Evolutionary conservation across 2,888 invertebrate genomes (phyloP).

Genomic region (Drosophila meridionalis): DNA sequence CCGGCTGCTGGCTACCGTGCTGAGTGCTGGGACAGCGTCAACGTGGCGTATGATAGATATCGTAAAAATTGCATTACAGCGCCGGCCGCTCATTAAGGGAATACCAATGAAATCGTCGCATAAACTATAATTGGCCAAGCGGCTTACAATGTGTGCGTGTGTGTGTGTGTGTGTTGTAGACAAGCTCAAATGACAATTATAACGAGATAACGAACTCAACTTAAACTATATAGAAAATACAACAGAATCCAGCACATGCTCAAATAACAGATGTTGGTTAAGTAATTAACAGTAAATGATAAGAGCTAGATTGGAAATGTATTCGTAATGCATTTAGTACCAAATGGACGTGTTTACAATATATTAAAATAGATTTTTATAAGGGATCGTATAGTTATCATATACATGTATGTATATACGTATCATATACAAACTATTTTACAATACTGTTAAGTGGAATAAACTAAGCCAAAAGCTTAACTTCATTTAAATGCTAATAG

Average conservation of each 20-base stretch:
- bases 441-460: no score
- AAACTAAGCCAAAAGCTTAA: no score
- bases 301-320: not conserved
- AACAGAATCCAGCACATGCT: conserved; percentile 17
- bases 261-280: conserved; percentile 31
- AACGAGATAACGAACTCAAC: conserved; percentile 38
- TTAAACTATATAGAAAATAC: not conserved
- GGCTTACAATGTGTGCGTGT: conserved; percentile 26
- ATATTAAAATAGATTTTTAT: not conserved
- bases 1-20: conserved; percentile 37
- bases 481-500: no score
- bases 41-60: conserved; percentile 70
- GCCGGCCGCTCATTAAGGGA: conserved; percentile 63
- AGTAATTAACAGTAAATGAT: not conserved
- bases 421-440: no score
- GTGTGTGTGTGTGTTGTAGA: conserved; percentile 1
- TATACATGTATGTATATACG: no score
- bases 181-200: conserved; percentile 28
- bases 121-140: conserved; percentile 44
- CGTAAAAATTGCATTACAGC: conserved; percentile 72
- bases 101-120: conserved; percentile 50
- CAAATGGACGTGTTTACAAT: not conserved
- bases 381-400: not conserved
- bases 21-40: conserved; percentile 34
- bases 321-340: not conserved